Conservation (phyloP, 2,797 vertebrate species). For the Sciurus vulgaris region DNA sequence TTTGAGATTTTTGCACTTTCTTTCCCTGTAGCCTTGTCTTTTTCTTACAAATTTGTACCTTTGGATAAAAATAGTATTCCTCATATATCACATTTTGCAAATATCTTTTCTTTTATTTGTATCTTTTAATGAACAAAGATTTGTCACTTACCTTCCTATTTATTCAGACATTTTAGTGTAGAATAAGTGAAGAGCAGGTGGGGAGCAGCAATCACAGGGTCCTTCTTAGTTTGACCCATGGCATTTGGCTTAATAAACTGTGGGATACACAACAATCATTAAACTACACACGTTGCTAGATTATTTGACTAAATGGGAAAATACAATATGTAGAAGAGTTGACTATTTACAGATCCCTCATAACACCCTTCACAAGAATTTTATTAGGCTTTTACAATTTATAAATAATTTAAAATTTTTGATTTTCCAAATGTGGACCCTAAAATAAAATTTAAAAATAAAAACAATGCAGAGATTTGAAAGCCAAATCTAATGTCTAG, state of each 20-base stretch:
- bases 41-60: background rate
- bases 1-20: background rate
- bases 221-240: background rate
- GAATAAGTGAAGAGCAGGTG: background rate
- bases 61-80: background rate
- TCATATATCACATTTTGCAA: background rate
- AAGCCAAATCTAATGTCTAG: background rate
- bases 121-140: background rate
- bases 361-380: background rate
- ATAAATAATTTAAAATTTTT: background rate
- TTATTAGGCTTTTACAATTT: background rate
- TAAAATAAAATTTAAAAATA: background rate
- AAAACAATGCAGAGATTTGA: background rate
- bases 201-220: background rate
- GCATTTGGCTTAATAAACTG: background rate
- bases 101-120: background rate
- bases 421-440: background rate
- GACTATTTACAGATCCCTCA: background rate
- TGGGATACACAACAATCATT: background rate
- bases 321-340: background rate
- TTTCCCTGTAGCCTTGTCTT: background rate
- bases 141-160: background rate
- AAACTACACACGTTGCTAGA: background rate
- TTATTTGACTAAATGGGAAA: background rate
- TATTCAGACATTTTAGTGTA: background rate